These are phyloP conservation scores for Silurus aristotelis DNA, from an alignment of 2,797 vertebrate species.

Conservation along the genomic window DNA sequence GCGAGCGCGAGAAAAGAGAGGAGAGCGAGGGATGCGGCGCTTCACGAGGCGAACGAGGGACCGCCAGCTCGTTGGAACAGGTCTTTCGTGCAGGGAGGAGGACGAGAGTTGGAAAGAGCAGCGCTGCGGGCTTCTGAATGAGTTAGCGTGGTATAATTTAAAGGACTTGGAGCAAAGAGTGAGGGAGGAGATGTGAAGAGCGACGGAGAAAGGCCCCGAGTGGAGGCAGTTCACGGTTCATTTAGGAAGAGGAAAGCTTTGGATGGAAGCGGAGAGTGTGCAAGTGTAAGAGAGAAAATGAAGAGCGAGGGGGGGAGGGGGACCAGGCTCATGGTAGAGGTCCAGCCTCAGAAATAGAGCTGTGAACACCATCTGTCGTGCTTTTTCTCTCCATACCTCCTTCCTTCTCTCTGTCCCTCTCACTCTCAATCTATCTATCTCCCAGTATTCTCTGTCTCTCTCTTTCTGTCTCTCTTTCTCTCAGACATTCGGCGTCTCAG, in stretches of 20 bases:
- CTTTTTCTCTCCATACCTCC: constrained; percentile 80
- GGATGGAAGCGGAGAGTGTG: constrained; percentile 39
- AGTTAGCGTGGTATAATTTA: constrained; percentile 51
- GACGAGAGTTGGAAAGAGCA: constrained; percentile 42
- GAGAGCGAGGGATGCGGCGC: background rate
- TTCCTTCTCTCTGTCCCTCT: constrained; percentile 77
- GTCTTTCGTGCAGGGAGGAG: constrained; percentile 26
- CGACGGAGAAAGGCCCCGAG: constrained; percentile 51
- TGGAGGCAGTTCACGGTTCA: constrained; percentile 41
- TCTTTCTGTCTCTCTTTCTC: constrained; percentile 55
- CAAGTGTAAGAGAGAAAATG: constrained; percentile 38
- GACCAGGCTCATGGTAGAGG: constrained; percentile 76
- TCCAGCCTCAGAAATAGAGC: constrained; percentile 87
- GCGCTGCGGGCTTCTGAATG: constrained; percentile 23
- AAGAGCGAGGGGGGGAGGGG: constrained; percentile 56
- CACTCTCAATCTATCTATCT: constrained; percentile 35
- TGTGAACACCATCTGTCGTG: constrained; percentile 86
- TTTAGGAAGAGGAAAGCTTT: constrained; percentile 51
- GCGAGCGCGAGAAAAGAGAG: background rate
- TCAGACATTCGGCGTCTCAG: constrained; percentile 45
- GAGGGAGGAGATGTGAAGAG: constrained; percentile 58
- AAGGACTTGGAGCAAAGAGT: constrained; percentile 43
- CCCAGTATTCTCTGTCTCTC: constrained; percentile 61
- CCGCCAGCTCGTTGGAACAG: constrained; percentile 31
- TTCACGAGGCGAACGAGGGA: constrained; percentile 20